phyloP scores from a whole-genome alignment of 2,888 invertebrate genomes.

The Anthrax anthrax region DNA sequence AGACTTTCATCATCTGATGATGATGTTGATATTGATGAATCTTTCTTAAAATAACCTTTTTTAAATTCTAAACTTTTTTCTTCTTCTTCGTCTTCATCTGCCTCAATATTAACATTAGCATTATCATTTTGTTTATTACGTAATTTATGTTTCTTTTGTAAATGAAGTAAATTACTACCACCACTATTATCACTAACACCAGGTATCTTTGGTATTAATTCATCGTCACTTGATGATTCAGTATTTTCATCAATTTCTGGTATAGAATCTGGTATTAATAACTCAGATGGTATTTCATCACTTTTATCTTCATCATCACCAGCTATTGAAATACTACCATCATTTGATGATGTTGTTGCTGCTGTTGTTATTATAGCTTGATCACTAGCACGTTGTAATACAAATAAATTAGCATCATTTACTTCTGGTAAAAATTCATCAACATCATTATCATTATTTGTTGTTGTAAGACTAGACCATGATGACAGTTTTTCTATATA shows the following conservation, averaged over 20 bases:
- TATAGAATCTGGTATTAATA: slow-evolving; percentile 30
- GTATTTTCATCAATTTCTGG: slow-evolving; percentile 33
- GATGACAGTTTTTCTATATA: slow-evolving; percentile 17
- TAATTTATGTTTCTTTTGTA: neutral
- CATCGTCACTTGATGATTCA: slow-evolving; percentile 23
- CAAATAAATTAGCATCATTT: slow-evolving; percentile 25
- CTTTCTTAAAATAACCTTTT: slow-evolving; percentile 29
- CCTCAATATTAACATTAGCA: neutral
- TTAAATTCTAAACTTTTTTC: slow-evolving; percentile 23
- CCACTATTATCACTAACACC: slow-evolving; percentile 3
- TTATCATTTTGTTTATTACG: slow-evolving; percentile 4
- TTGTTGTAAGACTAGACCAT: slow-evolving; percentile 19
- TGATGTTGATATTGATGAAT: slow-evolving; percentile 27
- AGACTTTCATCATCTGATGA: slow-evolving; percentile 31
- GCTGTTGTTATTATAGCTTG: slow-evolving; percentile 23
- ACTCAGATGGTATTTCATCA: slow-evolving; percentile 31
- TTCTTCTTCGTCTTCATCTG: neutral
- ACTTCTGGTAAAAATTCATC: slow-evolving; percentile 33
- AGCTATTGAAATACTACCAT: slow-evolving; percentile 2
- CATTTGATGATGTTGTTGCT: slow-evolving; percentile 15
- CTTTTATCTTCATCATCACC: slow-evolving; percentile 24
- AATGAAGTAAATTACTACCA: slow-evolving; percentile 1
- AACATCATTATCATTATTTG: slow-evolving; percentile 21
- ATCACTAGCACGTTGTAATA: slow-evolving; percentile 29
- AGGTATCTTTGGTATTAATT: slow-evolving; percentile 7